These are phyloP conservation scores for Hydrophis major DNA, from an alignment of 2,797 vertebrate species.

Conservation along the genomic window DNA sequence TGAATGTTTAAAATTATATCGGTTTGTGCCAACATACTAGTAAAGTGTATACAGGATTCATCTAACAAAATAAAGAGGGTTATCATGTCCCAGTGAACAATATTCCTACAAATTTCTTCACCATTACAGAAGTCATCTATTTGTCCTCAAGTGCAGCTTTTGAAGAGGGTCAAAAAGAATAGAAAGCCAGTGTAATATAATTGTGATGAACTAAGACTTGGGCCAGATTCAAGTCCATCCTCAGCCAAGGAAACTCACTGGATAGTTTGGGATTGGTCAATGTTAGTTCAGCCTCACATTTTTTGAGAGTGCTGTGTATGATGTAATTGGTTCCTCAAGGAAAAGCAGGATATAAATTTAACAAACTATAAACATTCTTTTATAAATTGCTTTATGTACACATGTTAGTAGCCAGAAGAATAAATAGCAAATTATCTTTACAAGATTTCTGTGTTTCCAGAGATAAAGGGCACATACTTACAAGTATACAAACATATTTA, in stretches of 20 bases:
- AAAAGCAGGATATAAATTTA: background rate
- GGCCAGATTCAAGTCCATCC: background rate
- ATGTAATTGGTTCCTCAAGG: background rate
- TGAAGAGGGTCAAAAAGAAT: conserved; percentile 20
- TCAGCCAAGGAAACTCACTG: background rate
- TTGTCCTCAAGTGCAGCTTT: background rate
- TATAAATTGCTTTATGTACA: conserved; percentile 35
- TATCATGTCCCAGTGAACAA: background rate
- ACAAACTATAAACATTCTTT: conserved; percentile 2
- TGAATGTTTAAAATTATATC: background rate
- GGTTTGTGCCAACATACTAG: no score
- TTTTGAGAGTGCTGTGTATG: background rate
- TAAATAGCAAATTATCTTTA: conserved; percentile 39
- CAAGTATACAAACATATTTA: background rate
- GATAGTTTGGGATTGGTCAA: background rate
- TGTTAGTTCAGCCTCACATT: background rate
- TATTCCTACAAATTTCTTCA: background rate
- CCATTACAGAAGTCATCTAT: background rate
- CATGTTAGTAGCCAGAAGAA: conserved; percentile 48
- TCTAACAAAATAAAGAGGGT: background rate
- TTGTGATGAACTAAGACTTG: background rate
- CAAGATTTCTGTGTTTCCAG: conserved; percentile 24
- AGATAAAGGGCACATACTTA: background rate
- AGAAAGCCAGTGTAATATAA: background rate
- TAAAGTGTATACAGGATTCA: background rate